phyloP scores from a whole-genome alignment of 1,140 invertebrate genomes.

The Drosophila albomicans region DNA sequence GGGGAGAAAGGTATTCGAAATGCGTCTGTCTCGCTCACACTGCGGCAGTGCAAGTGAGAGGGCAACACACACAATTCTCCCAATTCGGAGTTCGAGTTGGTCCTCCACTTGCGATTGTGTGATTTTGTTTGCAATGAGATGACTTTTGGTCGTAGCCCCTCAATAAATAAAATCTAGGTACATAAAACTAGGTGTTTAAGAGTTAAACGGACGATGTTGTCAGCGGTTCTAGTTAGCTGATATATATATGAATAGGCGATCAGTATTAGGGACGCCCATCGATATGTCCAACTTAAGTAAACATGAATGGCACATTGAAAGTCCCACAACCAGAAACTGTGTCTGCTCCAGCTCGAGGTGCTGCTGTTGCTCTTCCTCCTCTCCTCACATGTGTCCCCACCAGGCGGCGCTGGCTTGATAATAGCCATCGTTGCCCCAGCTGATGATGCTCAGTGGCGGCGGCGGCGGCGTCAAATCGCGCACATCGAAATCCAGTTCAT shows the following conservation, averaged over 20 bases:
- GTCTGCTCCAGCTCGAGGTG: neutral
- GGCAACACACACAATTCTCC: neutral
- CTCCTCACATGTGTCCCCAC: constrained; percentile 67
- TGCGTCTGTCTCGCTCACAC: neutral
- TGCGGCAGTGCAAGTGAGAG: neutral
- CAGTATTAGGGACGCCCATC: no score
- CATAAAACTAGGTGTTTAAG: constrained; percentile 28
- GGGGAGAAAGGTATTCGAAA: neutral
- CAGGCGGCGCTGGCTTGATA: constrained; percentile 69
- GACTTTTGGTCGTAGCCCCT: constrained; percentile 14
- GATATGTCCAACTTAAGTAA: constrained; percentile 58
- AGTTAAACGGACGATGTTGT: constrained; percentile 14
- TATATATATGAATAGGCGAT: constrained; percentile 8
- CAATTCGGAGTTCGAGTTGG: neutral
- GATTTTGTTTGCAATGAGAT: neutral
- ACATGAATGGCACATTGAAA: constrained; percentile 78
- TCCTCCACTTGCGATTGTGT: neutral
- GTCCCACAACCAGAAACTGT: constrained; percentile 69
- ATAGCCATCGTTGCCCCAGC: constrained; percentile 71
- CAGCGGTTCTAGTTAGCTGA: no score
- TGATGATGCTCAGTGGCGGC: constrained; percentile 65
- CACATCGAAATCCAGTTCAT: constrained; percentile 55
- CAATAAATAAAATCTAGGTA: constrained; percentile 9
- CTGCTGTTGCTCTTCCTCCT: neutral
- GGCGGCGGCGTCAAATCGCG: constrained; percentile 65